Percentiles rank a stretch among this genome's conserved stretches.
Evolutionary conservation across 2,888 invertebrate genomes (phyloP).

Genomic region (Anaspis maculata): DNA sequence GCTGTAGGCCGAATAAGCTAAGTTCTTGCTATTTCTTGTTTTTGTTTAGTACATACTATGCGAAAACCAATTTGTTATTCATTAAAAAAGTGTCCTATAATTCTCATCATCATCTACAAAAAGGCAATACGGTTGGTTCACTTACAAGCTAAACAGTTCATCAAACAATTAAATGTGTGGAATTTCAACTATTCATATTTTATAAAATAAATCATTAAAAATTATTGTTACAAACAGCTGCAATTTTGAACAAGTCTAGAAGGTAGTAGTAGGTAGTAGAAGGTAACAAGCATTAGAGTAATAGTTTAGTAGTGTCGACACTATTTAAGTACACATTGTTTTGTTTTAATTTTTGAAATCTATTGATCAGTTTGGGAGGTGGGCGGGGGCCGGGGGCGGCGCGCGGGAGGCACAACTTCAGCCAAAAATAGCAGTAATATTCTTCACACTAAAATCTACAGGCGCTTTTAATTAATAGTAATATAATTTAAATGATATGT

Average conservation of each 20-base stretch:
- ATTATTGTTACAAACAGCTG: conserved; percentile 7
- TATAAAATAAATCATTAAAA: conserved; percentile 8
- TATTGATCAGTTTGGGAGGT: conserved; percentile 32
- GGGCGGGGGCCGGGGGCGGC: no score
- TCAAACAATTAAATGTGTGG: conserved; percentile 6
- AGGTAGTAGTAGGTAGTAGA: no score
- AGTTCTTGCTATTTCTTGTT: conserved; percentile 1
- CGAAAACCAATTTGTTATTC: conserved; percentile 11
- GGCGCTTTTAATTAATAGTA: conserved; percentile 3
- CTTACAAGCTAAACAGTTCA: conserved; percentile 13
- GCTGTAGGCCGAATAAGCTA: conserved; percentile 11
- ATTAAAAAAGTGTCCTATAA: no score
- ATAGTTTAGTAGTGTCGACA: no score
- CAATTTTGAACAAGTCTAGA: no score
- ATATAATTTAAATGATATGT: conserved; percentile 5
- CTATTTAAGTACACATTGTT: conserved; percentile 33
- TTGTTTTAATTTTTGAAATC: no score
- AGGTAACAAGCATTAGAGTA: no score
- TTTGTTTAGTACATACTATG: conserved; percentile 8
- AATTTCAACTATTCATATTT: conserved; percentile 9
- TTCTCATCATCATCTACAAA: conserved; percentile 6
- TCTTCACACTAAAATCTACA: no score
- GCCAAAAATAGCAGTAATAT: no score
- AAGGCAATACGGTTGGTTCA: conserved; percentile 13
- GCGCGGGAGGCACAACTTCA: no score